These are phyloP conservation scores for Pseudolaguvia tuberculata DNA, from an alignment of 2,113 vertebrate species.

Conservation along the genomic window DNA sequence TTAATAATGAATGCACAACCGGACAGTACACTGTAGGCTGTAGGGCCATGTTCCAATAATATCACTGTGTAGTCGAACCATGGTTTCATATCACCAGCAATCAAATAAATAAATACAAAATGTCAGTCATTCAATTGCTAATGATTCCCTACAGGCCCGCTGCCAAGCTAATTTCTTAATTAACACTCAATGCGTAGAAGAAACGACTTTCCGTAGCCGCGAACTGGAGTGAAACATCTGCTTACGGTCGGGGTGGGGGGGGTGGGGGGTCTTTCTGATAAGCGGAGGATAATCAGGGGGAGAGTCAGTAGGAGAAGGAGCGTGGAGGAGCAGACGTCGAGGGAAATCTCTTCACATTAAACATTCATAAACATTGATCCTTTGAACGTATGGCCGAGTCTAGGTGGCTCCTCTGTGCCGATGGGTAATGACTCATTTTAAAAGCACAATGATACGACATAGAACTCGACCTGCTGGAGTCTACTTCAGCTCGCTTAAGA, in stretches of 20 bases:
- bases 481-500: too few species aligned
- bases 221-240: constrained; percentile 34
- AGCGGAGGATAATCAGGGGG: constrained; percentile 29
- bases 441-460: background rate
- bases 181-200: constrained; percentile 12
- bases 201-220: constrained; percentile 7
- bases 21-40: too few species aligned
- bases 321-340: constrained; percentile 7
- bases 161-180: constrained; percentile 34
- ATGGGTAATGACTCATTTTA: constrained; percentile 35
- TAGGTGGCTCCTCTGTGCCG: constrained; percentile 14
- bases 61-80: background rate
- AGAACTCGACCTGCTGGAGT: background rate
- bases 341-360: constrained; percentile 35
- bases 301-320: background rate
- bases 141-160: constrained; percentile 20
- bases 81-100: background rate
- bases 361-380: constrained; percentile 48
- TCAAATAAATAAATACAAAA: background rate
- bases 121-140: constrained; percentile 18
- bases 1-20: too few species aligned
- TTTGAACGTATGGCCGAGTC: constrained; percentile 25
- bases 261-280: constrained; percentile 36
- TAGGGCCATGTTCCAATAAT: too few species aligned
- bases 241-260: constrained; percentile 34